Base-by-base conservation (phyloP, 2,797 vertebrate species). In the Lepus townsendii region DNA sequence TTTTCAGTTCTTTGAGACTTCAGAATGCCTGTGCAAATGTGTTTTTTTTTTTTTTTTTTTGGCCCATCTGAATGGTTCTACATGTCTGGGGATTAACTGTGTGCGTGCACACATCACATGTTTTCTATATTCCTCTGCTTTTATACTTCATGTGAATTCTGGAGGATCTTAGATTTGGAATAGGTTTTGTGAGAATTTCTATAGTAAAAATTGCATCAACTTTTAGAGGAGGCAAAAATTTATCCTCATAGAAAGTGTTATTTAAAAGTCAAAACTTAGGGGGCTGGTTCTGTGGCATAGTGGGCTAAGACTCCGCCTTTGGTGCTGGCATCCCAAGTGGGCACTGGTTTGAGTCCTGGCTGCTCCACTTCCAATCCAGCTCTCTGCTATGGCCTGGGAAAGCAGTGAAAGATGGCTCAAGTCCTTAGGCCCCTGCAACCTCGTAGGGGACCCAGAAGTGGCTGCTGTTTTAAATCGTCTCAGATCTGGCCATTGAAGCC, bases 201-300 rank as follows among this genome's bases (percentile, higher is more conserved):
- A n/a, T 24, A 90, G 42, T 66, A 50, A 54, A 80, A 19, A 42
- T 84, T 14, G 38, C 42, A 65, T 79, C 14, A 0, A 5, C 63
- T 79, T 80, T 95, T 80, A 83, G 76, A 62, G 54, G 65, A 50
- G 27, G 19, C 38, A 90, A n/a, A 57, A 86, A 80, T 83, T 90
- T 83, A 82, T 57, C 10, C 50, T 93, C 78, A 2, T 24, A 83
- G 75, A 76, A 96, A 88, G 72, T 52, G 4, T 60, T 77, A 76
- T 10, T 66, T 50, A 22, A 83, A 86, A 93, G 17, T 47, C 42
- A 76, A 50, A 86, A 47, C 42, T 47, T 47, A 47, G 42, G 42
- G 42, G 42, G 42, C 42, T 47, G 42, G 42, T 47, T 47, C 42
- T 47, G 42, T 47, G 42, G 42, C 42, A 47, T 47, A 47, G 42